Conservation (phyloP, 2,113 vertebrate species). For the Alosa alosa region DNA sequence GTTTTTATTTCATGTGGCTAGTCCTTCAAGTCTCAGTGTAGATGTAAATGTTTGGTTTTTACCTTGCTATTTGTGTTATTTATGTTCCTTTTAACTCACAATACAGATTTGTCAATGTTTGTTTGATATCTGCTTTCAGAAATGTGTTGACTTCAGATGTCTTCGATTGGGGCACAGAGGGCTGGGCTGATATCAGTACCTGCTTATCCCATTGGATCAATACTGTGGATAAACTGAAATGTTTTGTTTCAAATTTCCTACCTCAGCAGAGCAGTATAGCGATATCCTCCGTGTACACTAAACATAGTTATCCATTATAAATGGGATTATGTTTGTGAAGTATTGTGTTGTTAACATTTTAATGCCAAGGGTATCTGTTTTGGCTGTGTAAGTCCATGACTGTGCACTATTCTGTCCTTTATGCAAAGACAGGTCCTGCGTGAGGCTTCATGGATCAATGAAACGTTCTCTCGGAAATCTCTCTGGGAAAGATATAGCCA, state of each 20-base stretch:
- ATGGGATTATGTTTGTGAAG: neutral
- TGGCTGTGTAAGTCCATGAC: neutral
- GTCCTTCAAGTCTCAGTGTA: neutral
- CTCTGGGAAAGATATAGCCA: neutral
- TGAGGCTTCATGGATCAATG: neutral
- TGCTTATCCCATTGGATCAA: neutral
- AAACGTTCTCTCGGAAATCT: neutral
- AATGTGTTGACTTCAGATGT: neutral
- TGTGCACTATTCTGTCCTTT: constrained; percentile 14
- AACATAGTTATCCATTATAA: neutral
- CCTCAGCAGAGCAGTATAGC: neutral
- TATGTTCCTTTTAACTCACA: neutral
- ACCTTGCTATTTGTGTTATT: too few species aligned
- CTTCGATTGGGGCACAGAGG: neutral
- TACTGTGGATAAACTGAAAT: neutral
- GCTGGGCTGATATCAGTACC: neutral
- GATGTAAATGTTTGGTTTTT: too few species aligned
- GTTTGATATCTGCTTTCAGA: neutral
- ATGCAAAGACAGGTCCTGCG: neutral
- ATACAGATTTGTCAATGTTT: neutral
- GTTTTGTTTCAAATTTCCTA: neutral
- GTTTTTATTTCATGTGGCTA: neutral
- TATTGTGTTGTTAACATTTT: neutral
- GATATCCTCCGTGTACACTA: neutral
- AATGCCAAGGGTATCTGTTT: neutral